Base-by-base conservation (phyloP, 1,140 invertebrate genomes). In the Drosophila ananassae region DNA sequence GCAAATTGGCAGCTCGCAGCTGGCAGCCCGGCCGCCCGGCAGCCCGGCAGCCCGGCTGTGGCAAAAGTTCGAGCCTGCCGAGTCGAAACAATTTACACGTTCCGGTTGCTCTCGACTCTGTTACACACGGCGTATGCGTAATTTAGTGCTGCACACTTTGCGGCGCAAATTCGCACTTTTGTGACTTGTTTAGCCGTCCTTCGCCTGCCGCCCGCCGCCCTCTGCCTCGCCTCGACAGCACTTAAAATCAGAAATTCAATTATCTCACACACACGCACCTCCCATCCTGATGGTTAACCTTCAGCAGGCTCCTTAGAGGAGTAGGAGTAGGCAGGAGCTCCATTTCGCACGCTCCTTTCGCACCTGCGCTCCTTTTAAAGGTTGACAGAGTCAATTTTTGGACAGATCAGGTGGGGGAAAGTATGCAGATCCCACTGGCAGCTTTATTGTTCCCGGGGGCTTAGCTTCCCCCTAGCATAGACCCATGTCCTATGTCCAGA, bases 171-270 rank as follows among this genome's bases (percentile, higher is more conserved):
- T 85, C 75, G 81, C 81, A 85, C 81, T 85, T 85, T 87, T 87
- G 81, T 81, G 82, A 87, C 79, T 83, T 84, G 79, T 84, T 84
- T 84, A 83, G 80, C 32, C 24, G 3, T 44, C 28, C 17, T 17
- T 17, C 17, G 17, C 17, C 17, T 1, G 0, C 17, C 17, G 17
- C 17, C 17, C 17, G 1, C 17, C 50, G 46, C 32, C 37, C 60
- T 52, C 34, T 59, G 58, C 32, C 41, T 44, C 52, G 50, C 44
- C 58, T 39, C 66, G 73, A 64, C 66, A 87, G 78, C 79, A 87
- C 82, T 87, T 89, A 89, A 87, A 87, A 87, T 87, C 83, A 87
- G 66, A 73, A 87, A 87, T 87, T 87, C 82, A 87, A 87, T 87
- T 87, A 87, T 79, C 77, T 76, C 51, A 53, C 47, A 68, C 60